A percentile compares a stretch with the other conserved stretches of the same genome.
These are phyloP conservation scores for Platycheirus albimanus DNA, from an alignment of 2,888 invertebrate genomes.

Conservation along the genomic window DNA sequence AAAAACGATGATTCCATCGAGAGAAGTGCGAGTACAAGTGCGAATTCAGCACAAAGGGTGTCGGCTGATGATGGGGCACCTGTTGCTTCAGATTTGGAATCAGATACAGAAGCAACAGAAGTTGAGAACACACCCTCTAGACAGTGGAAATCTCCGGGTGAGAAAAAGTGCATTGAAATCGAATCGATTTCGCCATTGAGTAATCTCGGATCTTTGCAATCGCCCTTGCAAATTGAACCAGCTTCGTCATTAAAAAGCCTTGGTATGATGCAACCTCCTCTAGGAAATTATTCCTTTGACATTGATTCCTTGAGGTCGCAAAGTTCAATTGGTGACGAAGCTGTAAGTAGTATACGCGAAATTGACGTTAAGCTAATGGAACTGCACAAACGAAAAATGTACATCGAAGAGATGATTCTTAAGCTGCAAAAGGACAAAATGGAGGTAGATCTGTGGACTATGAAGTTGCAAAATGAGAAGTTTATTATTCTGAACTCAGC, in stretches of 20 bases:
- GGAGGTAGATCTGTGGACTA: constrained; percentile 78
- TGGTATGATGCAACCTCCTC: constrained; percentile 47
- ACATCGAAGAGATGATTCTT: constrained; percentile 81
- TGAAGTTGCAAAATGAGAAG: constrained; percentile 80
- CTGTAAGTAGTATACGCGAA: constrained; percentile 78
- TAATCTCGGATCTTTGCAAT: constrained; percentile 31
- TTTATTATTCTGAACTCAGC: constrained; percentile 79
- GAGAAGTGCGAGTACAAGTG: constrained; percentile 45
- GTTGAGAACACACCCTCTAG: constrained; percentile 48
- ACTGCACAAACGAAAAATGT: constrained; percentile 80
- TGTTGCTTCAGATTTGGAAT: constrained; percentile 49
- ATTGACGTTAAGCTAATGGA: constrained; percentile 80
- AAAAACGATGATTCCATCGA: constrained; percentile 30
- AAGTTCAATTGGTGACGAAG: constrained; percentile 76
- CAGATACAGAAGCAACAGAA: constrained; percentile 25
- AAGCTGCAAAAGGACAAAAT: constrained; percentile 81
- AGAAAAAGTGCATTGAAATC: constrained; percentile 74
- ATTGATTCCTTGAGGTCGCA: constrained; percentile 75
- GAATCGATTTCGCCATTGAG: constrained; percentile 8
- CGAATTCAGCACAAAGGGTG: constrained; percentile 69
- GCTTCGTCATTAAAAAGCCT: constrained; percentile 19
- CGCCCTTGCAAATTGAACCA: constrained; percentile 34
- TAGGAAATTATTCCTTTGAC: constrained; percentile 59
- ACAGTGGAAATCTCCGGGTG: constrained; percentile 75
- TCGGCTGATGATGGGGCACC: constrained; percentile 37